Evolutionary conservation across 2,113 vertebrate genomes (phyloP).

Genomic region (Dromaius novaehollandiae): DNA sequence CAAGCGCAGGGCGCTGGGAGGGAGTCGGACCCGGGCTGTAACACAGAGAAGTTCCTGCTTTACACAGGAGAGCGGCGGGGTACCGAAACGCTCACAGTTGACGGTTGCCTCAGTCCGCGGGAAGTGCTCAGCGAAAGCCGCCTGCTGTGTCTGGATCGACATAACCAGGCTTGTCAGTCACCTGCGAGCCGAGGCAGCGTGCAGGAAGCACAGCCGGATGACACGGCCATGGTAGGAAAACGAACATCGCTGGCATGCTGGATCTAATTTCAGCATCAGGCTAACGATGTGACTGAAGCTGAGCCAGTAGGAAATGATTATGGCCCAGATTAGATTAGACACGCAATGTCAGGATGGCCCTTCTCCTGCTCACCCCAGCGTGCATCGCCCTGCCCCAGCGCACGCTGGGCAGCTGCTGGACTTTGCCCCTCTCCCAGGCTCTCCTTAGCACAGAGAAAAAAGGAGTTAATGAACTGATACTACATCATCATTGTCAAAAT

Average conservation of each 20-base stretch:
- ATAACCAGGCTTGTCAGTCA: slow-evolving; percentile 41
- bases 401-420: background rate
- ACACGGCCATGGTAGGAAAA: slow-evolving; percentile 12
- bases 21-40: background rate
- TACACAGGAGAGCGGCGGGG: slow-evolving; percentile 46
- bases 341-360: background rate
- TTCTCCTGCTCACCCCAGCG: background rate
- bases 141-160: slow-evolving; percentile 19
- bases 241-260: background rate
- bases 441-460: background rate
- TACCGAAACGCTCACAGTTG: slow-evolving; percentile 54
- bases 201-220: slow-evolving; percentile 7
- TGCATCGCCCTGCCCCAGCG: background rate
- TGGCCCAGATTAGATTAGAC: background rate
- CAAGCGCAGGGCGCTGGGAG: background rate
- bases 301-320: slow-evolving; percentile 34
- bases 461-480: background rate
- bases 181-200: background rate
- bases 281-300: slow-evolving; percentile 2
- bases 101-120: slow-evolving; percentile 47
- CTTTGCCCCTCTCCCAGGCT: background rate
- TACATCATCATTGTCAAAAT: background rate
- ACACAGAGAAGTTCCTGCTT: slow-evolving; percentile 37
- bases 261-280: slow-evolving; percentile 39
- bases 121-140: slow-evolving; percentile 52